Evolutionary conservation across 2,113 vertebrate species (phyloP).

Genomic region (Crotophaga sulcirostris): DNA sequence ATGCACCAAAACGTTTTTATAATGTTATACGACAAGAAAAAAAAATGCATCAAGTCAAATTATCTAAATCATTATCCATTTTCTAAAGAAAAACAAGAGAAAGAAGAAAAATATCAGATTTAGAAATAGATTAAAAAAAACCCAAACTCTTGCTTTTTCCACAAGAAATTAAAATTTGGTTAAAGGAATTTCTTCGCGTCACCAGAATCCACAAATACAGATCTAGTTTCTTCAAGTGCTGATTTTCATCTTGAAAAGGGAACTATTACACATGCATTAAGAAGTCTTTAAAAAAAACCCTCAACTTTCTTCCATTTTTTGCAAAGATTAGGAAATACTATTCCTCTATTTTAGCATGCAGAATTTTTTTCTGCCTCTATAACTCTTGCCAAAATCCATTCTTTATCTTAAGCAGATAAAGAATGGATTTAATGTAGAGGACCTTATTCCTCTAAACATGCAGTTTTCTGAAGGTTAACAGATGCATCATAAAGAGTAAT

Average conservation of each 20-base stretch:
- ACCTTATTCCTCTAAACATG: constrained; percentile 33
- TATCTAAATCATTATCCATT: neutral
- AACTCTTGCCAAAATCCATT: constrained; percentile 12
- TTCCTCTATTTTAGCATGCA: neutral
- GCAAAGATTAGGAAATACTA: neutral
- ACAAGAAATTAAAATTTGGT: neutral
- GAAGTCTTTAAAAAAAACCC: too few species aligned
- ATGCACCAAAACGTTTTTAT: neutral
- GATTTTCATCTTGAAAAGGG: neutral
- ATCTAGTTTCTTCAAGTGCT: neutral
- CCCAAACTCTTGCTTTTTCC: neutral
- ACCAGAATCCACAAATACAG: neutral
- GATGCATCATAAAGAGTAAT: neutral
- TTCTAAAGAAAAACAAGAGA: neutral
- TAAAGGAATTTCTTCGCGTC: neutral
- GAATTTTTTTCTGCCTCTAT: neutral
- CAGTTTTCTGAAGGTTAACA: constrained; percentile 23
- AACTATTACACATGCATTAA: neutral
- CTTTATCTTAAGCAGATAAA: constrained; percentile 28
- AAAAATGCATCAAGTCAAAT: neutral
- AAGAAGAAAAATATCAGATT: neutral
- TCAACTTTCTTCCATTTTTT: neutral
- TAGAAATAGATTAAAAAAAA: neutral
- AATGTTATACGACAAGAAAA: neutral
- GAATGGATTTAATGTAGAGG: constrained; percentile 4